Evolutionary conservation across 1,140 invertebrate genomes (phyloP).

Genomic region (Sycobia sp.): DNA sequence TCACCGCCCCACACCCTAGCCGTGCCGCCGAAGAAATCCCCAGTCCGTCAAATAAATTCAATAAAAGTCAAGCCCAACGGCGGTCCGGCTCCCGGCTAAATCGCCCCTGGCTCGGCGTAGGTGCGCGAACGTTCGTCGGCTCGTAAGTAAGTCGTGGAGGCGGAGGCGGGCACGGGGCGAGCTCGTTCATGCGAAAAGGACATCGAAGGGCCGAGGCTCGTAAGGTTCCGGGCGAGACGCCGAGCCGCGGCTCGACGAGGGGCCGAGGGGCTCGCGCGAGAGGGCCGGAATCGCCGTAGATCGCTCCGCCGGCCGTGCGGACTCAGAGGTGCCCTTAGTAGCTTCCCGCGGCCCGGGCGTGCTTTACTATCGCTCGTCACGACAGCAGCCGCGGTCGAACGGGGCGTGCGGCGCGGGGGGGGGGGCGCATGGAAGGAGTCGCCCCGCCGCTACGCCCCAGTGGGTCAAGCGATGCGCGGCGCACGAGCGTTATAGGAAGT

Average conservation of each 20-base stretch:
- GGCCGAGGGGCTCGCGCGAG: not conserved
- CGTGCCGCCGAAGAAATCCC: too few species aligned
- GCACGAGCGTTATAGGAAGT: not conserved
- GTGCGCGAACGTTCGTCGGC: too few species aligned
- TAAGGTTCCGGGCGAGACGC: not conserved
- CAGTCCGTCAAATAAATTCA: slow-evolving; percentile 14
- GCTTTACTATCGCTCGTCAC: slow-evolving; percentile 45
- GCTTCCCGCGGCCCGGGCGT: slow-evolving; percentile 26
- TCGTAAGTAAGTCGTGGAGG: too few species aligned
- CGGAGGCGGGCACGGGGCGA: not conserved
- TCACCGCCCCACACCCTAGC: too few species aligned
- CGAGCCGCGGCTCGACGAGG: not conserved
- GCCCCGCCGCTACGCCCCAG: not conserved
- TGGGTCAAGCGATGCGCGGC: not conserved
- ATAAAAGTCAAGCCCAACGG: not conserved
- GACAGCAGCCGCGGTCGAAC: too few species aligned
- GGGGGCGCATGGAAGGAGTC: not conserved
- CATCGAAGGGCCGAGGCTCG: too few species aligned
- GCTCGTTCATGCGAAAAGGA: too few species aligned
- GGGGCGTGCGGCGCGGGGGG: not conserved
- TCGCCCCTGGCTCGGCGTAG: too few species aligned
- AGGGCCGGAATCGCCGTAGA: slow-evolving; percentile 12
- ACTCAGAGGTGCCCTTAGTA: slow-evolving; percentile 44
- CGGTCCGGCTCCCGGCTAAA: too few species aligned
- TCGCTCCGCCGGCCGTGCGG: slow-evolving; percentile 23